phyloP scores from a whole-genome alignment of 1,140 invertebrate species.

The Heliothis virescens region DNA sequence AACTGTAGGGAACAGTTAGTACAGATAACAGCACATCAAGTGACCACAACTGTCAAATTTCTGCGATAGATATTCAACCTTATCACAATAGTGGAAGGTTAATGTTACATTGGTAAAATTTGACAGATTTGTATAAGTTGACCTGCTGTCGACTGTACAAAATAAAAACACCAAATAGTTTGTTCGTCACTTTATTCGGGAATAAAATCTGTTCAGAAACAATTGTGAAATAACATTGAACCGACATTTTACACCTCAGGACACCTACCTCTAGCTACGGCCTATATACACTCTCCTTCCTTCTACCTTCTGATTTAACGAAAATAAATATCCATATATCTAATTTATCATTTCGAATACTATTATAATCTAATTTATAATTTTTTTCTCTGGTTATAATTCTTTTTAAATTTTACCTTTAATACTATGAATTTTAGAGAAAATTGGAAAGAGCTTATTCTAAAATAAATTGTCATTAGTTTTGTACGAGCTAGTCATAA shows the following conservation, averaged over 20 bases:
- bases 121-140: no score
- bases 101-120: no score
- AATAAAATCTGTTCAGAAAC: slow-evolving; percentile 80
- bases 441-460: slow-evolving; percentile 66
- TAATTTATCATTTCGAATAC: slow-evolving; percentile 64
- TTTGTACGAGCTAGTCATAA: slow-evolving; percentile 46
- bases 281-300: slow-evolving; percentile 66
- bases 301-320: slow-evolving; percentile 61
- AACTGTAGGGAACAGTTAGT: not conserved
- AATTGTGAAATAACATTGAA: slow-evolving; percentile 72
- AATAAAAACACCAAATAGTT: slow-evolving; percentile 51
- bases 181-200: slow-evolving; percentile 76
- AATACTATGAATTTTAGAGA: slow-evolving; percentile 67
- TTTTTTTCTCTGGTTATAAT: slow-evolving; percentile 68
- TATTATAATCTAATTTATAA: slow-evolving; percentile 70
- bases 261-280: slow-evolving; percentile 62
- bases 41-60: no score
- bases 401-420: slow-evolving; percentile 58
- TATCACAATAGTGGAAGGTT: no score
- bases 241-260: slow-evolving; percentile 55
- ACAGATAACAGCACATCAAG: no score
- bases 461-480: slow-evolving; percentile 49
- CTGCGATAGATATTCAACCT: no score
- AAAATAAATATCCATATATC: slow-evolving; percentile 78
- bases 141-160: no score